Conservation (phyloP, 35 echinoderm and acorn worm genomes). For the Amphiura filiformis region DNA sequence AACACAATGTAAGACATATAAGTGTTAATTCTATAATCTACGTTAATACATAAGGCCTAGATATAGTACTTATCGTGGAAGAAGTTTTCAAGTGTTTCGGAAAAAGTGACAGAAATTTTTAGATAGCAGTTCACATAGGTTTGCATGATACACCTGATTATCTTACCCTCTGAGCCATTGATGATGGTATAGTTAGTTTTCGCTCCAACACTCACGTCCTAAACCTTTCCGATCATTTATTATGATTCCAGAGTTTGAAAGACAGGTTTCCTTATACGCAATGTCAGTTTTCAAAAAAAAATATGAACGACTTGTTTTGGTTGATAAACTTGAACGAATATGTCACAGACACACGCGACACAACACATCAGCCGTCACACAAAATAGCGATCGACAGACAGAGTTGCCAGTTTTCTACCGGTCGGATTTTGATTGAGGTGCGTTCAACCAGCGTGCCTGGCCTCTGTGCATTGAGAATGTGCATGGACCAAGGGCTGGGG, state of each 20-base stretch:
- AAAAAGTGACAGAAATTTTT: no score
- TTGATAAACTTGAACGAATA: neutral
- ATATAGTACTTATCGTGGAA: no score
- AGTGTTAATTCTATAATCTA: no score
- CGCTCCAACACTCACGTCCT: conserved; percentile 7
- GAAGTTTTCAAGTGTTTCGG: no score
- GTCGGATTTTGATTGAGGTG: conserved; percentile 10
- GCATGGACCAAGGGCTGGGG: neutral
- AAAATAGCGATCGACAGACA: neutral
- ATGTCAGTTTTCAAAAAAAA: neutral
- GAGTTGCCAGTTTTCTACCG: conserved; percentile 4
- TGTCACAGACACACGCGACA: neutral
- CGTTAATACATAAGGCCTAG: no score
- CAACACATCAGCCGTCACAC: neutral
- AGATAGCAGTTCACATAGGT: no score
- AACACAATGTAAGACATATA: no score
- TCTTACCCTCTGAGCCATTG: conserved; percentile 5
- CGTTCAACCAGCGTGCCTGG: neutral
- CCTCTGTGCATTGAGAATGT: neutral
- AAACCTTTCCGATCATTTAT: conserved; percentile 2
- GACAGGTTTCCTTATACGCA: neutral
- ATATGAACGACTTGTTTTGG: conserved; percentile 6
- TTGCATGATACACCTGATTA: no score
- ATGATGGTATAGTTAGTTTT: neutral
- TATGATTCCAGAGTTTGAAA: conserved; percentile 2